Evolutionary conservation across 2,113 vertebrate species (phyloP).

Genomic region (Neomonachus schauinslandi): DNA sequence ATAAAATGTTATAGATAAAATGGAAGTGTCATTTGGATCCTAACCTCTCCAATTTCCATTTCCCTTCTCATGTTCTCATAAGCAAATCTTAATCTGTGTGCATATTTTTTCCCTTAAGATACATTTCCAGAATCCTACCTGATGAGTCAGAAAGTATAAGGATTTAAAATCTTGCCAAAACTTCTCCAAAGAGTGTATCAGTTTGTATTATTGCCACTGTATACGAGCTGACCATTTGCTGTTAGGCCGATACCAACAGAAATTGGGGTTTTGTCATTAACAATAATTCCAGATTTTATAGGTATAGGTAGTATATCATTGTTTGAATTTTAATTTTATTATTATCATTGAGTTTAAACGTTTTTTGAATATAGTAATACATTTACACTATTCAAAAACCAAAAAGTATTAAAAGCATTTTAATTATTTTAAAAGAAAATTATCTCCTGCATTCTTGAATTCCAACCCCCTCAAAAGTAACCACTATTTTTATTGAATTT

Average conservation of each 20-base stretch:
- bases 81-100: neutral
- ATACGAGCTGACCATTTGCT: neutral
- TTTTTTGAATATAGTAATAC: neutral
- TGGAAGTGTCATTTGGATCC: neutral
- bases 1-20: neutral
- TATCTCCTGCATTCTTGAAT: neutral
- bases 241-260: neutral
- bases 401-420: neutral
- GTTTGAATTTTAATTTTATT: neutral
- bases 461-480: neutral
- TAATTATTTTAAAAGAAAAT: neutral
- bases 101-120: neutral
- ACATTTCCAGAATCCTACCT: neutral
- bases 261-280: neutral
- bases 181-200: neutral
- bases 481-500: neutral
- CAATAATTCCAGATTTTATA: neutral
- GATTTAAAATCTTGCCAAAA: conserved; percentile 26
- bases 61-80: neutral
- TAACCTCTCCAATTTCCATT: neutral
- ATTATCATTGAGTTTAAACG: neutral
- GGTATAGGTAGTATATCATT: neutral
- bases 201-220: neutral
- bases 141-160: neutral
- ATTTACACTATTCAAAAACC: neutral